Percentiles rank a stretch among this genome's conserved stretches.
Evolutionary conservation across 2,113 vertebrate species (phyloP).

Genomic region (Astatotilapia flaviijosephi): DNA sequence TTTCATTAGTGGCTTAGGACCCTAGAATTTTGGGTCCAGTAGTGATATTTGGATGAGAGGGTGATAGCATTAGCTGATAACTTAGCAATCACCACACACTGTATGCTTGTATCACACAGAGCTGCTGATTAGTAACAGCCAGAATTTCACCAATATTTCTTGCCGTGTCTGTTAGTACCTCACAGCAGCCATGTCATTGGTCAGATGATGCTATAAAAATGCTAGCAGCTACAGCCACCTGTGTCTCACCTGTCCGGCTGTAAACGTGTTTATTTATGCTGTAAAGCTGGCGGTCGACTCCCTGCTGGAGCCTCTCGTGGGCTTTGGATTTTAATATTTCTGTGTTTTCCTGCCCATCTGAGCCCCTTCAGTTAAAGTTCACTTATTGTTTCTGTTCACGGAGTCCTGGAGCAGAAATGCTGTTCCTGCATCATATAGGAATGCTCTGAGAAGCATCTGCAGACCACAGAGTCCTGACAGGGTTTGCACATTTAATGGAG

Average conservation of each 20-base stretch:
- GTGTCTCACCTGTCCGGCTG: neutral
- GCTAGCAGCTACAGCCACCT: neutral
- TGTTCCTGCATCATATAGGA: fast-evolving
- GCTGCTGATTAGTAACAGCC: neutral
- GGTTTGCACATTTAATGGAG: neutral
- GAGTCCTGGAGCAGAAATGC: neutral
- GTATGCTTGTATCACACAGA: neutral
- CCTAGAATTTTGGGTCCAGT: neutral
- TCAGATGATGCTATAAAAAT: neutral
- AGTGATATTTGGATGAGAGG: neutral
- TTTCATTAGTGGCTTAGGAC: neutral
- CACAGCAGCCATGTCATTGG: neutral
- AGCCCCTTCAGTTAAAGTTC: fast-evolving
- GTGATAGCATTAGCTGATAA: neutral
- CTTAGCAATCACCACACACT: neutral
- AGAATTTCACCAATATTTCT: fast-evolving
- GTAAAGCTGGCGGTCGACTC: neutral
- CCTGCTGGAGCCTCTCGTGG: neutral
- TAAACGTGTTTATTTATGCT: fast-evolving
- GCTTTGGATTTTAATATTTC: fast-evolving
- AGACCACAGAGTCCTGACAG: neutral
- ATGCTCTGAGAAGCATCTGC: neutral
- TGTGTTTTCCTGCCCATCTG: neutral
- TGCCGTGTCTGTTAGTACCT: neutral
- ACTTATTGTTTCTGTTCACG: neutral